Conservation (phyloP, 2,113 vertebrate genomes). For the Lamprotornis superbus region DNA sequence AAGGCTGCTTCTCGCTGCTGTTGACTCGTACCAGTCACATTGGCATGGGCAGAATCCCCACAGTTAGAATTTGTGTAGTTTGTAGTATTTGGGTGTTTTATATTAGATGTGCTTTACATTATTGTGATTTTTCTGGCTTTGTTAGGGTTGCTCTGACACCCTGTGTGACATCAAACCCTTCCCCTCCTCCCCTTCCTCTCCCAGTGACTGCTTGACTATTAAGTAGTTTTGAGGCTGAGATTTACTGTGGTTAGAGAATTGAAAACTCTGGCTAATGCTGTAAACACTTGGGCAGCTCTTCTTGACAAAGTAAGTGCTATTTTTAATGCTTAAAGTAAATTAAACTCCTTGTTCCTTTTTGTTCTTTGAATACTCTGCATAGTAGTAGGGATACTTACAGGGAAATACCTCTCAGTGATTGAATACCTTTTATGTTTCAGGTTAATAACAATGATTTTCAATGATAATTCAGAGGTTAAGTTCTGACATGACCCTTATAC, state of each 20-base stretch:
- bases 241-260: not conserved
- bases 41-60: not conserved
- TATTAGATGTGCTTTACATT: not conserved
- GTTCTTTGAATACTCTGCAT: not conserved
- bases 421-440: not conserved
- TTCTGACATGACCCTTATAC: not conserved
- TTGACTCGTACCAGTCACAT: fast-evolving
- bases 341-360: not conserved
- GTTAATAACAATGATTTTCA: not conserved
- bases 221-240: not conserved
- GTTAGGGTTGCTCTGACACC: not conserved
- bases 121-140: not conserved
- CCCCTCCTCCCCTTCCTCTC: not conserved
- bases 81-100: not conserved
- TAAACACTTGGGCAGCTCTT: not conserved
- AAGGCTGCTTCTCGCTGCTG: not conserved
- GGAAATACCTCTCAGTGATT: not conserved
- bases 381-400: not conserved
- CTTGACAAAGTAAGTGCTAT: not conserved
- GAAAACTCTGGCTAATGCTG: not conserved
- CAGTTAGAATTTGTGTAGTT: not conserved
- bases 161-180: not conserved
- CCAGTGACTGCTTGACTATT: not conserved
- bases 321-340: not conserved
- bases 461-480: not conserved